phyloP scores from a whole-genome alignment of 2,797 vertebrate species.

The Sebastes nivosus region DNA sequence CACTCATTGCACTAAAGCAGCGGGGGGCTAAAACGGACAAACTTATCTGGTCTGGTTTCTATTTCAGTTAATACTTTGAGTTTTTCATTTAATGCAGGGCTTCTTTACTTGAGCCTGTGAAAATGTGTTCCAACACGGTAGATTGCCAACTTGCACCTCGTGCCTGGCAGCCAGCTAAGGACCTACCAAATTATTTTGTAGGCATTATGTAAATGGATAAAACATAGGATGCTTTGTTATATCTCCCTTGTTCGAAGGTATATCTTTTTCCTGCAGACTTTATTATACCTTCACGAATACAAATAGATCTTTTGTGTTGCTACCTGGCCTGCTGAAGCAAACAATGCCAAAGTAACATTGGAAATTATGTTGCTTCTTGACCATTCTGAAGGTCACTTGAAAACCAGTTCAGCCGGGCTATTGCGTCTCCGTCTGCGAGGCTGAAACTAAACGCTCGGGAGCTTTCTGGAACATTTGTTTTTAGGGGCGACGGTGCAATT shows the following conservation, averaged over 20 bases:
- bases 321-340: neutral
- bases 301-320: neutral
- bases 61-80: slow-evolving; percentile 29
- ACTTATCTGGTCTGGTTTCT: slow-evolving; percentile 14
- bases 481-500: slow-evolving; percentile 55
- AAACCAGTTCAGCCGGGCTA: slow-evolving; percentile 5
- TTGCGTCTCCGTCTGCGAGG: neutral
- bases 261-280: neutral
- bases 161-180: slow-evolving; percentile 32
- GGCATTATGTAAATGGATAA: slow-evolving; percentile 12
- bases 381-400: slow-evolving; percentile 20
- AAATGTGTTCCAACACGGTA: slow-evolving; percentile 31
- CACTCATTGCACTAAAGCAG: neutral
- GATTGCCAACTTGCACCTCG: slow-evolving; percentile 38
- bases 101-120: slow-evolving; percentile 36
- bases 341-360: neutral
- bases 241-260: neutral
- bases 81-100: slow-evolving; percentile 12
- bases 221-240: slow-evolving; percentile 14
- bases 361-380: neutral
- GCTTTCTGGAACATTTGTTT: slow-evolving; percentile 59
- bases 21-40: neutral
- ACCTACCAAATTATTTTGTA: slow-evolving; percentile 19
- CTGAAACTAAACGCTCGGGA: slow-evolving; percentile 50
- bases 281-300: neutral